A percentile compares a stretch with the other conserved stretches of the same genome.
These are phyloP conservation scores for Physocephala rufipes DNA, from an alignment of 2,888 invertebrate species.

Conservation along the genomic window DNA sequence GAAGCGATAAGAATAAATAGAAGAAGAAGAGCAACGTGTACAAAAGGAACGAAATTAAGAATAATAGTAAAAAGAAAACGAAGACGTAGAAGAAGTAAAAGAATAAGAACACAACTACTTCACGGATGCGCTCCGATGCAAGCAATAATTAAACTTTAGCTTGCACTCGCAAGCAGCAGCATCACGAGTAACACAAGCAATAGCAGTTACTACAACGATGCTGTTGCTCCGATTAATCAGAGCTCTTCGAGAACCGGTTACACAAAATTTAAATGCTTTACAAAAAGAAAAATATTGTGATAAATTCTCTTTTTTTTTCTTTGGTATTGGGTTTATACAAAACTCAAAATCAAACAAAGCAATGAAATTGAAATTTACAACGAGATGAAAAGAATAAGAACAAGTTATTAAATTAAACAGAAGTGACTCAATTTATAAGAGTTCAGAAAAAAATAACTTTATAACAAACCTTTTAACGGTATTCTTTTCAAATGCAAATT, in stretches of 20 bases:
- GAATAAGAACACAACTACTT: conserved; percentile 39
- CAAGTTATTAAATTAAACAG: too few relatives aligned
- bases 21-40: not conserved
- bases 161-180: not conserved
- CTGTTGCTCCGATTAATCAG: not conserved
- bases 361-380: not conserved
- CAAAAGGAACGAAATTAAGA: not conserved
- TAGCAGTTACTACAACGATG: not conserved
- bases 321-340: too few relatives aligned
- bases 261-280: not conserved
- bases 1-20: not conserved
- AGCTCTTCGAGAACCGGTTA: not conserved
- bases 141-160: conserved; percentile 24
- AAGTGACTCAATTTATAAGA: too few relatives aligned
- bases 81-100: too few relatives aligned
- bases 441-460: too few relatives aligned
- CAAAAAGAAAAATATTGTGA: not conserved
- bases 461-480: too few relatives aligned
- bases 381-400: not conserved
- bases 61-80: not conserved
- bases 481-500: too few relatives aligned
- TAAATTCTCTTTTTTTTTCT: too few relatives aligned
- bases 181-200: too few relatives aligned
- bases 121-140: conserved; percentile 44
- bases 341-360: not conserved